Base-by-base conservation (phyloP, 2,797 vertebrate species). In the Malurus splendens region DNA sequence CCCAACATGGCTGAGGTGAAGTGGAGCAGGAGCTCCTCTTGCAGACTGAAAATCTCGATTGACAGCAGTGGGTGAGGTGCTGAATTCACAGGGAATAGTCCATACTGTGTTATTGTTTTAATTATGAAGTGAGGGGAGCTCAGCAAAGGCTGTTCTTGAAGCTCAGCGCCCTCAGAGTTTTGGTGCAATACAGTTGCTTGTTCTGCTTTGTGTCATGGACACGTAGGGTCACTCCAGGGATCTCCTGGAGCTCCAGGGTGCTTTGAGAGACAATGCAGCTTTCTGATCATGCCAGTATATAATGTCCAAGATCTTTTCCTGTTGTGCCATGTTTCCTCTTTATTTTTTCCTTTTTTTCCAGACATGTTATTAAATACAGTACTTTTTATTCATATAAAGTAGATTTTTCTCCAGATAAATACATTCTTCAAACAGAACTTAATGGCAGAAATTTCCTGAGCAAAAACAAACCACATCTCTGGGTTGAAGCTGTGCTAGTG, bases 361-460 rank as follows among this genome's bases (percentile, higher is more conserved):
- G 41, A 5, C 19, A 12, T 74, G 57, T 91, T 87, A 65, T 85
- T 92, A 88, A 90, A 64, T 85, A 87, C 62, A 90, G 33, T 89
- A 44, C 55, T 81, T 83, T 64, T 81, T 85, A 89, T 89, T 74
- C 32, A 39, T 86, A 76, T 71, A 83, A 86, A 89, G 56, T 62
- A 93, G 85, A 89, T 91, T 89, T 89, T 73, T 82, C 60, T 73
- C 17, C 10, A 14, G 80, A 92, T 93, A 93, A 92, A 86, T 83
- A 32, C 10, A 2, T 86, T 78, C 82, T 93, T 94, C 90, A 89
- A 93, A 93, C 64, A 86, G 52, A 90, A 71, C 44, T 79, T 70
- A 70, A 83, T 83, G 64, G 59, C 60, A 86, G 82, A 95, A 89
- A 73, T 82, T 93, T 95, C 94, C 90, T 90, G 79, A 92, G 60